phyloP scores from a whole-genome alignment of 2,797 vertebrate genomes.

The Galagoides demidoff region DNA sequence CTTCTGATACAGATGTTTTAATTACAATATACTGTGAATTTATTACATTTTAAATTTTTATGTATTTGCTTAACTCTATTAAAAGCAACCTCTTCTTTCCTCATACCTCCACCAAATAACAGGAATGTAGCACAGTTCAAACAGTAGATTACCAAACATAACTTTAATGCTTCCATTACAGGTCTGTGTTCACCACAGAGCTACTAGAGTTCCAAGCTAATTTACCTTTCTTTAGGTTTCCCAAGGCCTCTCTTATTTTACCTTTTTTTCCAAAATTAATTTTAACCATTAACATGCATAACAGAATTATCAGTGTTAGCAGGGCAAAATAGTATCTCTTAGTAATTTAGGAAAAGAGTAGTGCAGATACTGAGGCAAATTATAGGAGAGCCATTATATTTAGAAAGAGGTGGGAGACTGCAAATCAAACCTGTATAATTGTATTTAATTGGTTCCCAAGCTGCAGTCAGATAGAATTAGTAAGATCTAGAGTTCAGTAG shows the following conservation, averaged over 20 bases:
- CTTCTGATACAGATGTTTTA: not conserved
- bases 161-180: not conserved
- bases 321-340: not conserved
- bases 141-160: not conserved
- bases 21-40: not conserved
- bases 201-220: not conserved
- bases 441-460: not conserved
- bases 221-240: not conserved
- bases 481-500: too few relatives aligned
- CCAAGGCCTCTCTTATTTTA: not conserved
- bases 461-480: too few relatives aligned
- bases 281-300: not conserved
- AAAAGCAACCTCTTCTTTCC: not conserved
- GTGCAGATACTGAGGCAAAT: not conserved
- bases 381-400: not conserved
- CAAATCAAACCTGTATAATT: not conserved
- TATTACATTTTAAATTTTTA: not conserved
- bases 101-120: not conserved
- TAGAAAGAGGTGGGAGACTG: not conserved
- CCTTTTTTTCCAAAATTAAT: not conserved
- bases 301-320: not conserved
- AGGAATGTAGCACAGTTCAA: not conserved
- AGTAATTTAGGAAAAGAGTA: not conserved
- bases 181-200: not conserved
- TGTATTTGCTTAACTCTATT: not conserved